phyloP scores from a whole-genome alignment of 2,797 vertebrate species.

The Moxostoma hubbsi region DNA sequence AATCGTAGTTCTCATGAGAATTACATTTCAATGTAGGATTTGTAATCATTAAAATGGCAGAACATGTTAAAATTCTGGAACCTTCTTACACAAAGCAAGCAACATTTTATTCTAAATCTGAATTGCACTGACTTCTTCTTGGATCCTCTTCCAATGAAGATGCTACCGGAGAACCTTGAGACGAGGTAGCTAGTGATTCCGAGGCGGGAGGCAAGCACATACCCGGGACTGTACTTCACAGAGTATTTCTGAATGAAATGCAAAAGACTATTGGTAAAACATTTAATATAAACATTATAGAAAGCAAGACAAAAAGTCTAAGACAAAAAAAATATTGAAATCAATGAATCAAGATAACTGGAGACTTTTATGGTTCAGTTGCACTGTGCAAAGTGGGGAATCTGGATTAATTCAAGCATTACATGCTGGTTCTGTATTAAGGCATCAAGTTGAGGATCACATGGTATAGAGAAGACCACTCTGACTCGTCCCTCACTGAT shows the following conservation, averaged over 20 bases:
- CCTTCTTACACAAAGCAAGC: too few species aligned
- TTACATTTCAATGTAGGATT: too few species aligned
- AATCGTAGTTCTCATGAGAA: too few species aligned
- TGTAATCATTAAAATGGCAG: too few species aligned
- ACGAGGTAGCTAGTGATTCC: constrained; percentile 95
- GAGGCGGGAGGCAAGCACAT: constrained; percentile 92
- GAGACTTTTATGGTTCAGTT: neutral
- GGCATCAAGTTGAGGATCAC: constrained; percentile 90
- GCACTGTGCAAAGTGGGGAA: neutral
- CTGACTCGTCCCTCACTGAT: constrained; percentile 93
- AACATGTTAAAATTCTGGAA: too few species aligned
- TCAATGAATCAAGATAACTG: neutral
- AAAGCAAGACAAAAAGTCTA: neutral
- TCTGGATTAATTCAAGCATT: constrained; percentile 65
- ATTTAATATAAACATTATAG: neutral
- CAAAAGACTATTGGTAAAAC: neutral
- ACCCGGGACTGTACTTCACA: constrained; percentile 95
- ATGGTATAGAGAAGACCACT: constrained; percentile 91
- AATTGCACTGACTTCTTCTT: constrained; percentile 88
- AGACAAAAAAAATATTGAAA: neutral
- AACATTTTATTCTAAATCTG: neutral
- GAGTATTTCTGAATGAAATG: constrained; percentile 88
- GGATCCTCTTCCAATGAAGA: constrained; percentile 96
- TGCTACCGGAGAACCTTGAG: constrained; percentile 97
- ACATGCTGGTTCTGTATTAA: constrained; percentile 98